Evolutionary conservation across 2,113 vertebrate species (phyloP).

Genomic region (Symphodus melops): DNA sequence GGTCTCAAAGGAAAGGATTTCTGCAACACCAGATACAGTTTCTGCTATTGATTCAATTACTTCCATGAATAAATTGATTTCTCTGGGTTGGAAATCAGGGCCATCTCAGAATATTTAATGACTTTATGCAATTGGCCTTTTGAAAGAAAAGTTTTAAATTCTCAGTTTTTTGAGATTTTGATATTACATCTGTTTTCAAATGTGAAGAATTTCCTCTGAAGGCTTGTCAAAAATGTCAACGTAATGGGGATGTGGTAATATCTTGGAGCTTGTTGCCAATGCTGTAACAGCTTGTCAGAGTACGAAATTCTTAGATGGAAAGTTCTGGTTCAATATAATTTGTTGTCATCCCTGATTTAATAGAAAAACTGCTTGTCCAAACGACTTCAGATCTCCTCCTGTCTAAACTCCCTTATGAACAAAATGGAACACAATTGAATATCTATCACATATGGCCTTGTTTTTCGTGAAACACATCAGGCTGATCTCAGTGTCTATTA

Average conservation of each 20-base stretch:
- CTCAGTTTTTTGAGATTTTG: not conserved
- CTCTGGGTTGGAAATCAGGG: constrained; percentile 18
- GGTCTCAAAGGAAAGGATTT: constrained; percentile 55
- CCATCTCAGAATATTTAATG: constrained; percentile 16
- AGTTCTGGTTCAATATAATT: constrained; percentile 3
- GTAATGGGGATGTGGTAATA: constrained; percentile 9
- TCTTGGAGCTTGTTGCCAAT: not conserved
- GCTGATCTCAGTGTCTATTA: constrained; percentile 18
- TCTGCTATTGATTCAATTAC: constrained; percentile 66
- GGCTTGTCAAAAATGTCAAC: constrained; percentile 2
- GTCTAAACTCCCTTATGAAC: not conserved
- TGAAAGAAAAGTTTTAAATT: constrained; percentile 6
- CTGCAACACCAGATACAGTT: constrained; percentile 49
- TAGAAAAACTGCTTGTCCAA: not conserved
- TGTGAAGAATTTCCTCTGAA: constrained; percentile 6
- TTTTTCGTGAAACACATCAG: constrained; percentile 46
- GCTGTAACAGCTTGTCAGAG: constrained; percentile 24
- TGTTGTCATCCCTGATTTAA: not conserved
- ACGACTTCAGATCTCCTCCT: constrained; percentile 6
- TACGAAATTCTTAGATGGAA: not conserved
- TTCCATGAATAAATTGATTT: constrained; percentile 53
- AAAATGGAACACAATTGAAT: constrained; percentile 15
- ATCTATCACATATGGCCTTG: constrained; percentile 20
- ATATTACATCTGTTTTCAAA: constrained; percentile 16
- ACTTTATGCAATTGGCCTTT: constrained; percentile 16